Evolutionary conservation across 2,888 invertebrate species (phyloP).

Genomic region (Actias luna): DNA sequence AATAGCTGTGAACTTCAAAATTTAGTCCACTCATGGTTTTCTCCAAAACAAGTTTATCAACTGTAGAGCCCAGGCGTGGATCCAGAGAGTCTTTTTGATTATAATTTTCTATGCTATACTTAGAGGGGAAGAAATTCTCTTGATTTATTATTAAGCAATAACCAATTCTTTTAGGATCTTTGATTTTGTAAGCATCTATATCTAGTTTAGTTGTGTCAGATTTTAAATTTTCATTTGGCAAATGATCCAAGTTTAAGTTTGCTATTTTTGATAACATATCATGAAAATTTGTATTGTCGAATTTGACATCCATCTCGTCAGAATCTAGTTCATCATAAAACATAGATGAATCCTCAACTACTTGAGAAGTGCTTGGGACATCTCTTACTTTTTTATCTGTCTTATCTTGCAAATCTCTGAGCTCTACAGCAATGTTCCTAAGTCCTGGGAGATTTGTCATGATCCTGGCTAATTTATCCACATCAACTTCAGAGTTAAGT

Average conservation of each 20-base stretch:
- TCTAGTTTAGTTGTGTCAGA: conserved; percentile 46
- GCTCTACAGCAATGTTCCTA: conserved; percentile 42
- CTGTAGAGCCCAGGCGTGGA: conserved; percentile 55
- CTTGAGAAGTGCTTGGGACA: conserved; percentile 13
- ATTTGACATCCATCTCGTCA: neutral
- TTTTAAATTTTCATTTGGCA: conserved; percentile 48
- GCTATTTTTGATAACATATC: conserved; percentile 8
- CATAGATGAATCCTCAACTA: neutral
- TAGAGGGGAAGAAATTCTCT: conserved; percentile 66
- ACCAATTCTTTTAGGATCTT: conserved; percentile 57
- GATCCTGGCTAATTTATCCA: conserved; percentile 54
- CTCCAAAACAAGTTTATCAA: conserved; percentile 52
- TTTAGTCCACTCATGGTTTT: conserved; percentile 60
- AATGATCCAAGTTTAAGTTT: conserved; percentile 32
- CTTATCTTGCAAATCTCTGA: conserved; percentile 47
- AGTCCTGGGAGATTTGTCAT: conserved; percentile 54
- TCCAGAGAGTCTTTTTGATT: conserved; percentile 36
- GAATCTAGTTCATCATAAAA: conserved; percentile 5
- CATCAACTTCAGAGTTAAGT: conserved; percentile 34
- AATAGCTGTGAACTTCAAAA: conserved; percentile 54
- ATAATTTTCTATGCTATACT: conserved; percentile 49
- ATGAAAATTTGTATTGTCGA: conserved; percentile 1
- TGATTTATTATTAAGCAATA: conserved; percentile 71
- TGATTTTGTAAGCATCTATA: conserved; percentile 55
- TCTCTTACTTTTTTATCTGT: conserved; percentile 33